phyloP scores from a whole-genome alignment of 2,797 vertebrate species.

The Halcyon badia region DNA sequence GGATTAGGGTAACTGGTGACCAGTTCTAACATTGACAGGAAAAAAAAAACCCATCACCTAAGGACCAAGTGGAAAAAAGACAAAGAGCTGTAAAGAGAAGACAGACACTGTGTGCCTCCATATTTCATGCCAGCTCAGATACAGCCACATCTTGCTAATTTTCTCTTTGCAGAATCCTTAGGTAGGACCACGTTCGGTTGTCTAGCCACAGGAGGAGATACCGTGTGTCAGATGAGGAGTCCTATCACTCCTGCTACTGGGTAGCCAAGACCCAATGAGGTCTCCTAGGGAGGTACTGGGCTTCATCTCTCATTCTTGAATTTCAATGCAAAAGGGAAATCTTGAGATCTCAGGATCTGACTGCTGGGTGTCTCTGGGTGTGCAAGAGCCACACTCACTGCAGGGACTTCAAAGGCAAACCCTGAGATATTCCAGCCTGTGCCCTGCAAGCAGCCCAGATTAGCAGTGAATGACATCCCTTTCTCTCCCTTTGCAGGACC shows the following conservation, averaged over 20 bases:
- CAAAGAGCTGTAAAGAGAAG: background rate
- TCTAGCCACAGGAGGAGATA: background rate
- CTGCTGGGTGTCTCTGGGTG: background rate
- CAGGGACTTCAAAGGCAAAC: background rate
- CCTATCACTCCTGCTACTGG: accelerated
- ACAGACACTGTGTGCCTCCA: background rate
- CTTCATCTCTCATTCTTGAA: background rate
- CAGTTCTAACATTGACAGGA: background rate
- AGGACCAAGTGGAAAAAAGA: background rate
- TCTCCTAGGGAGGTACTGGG: background rate
- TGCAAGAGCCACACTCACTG: background rate
- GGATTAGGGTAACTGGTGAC: background rate
- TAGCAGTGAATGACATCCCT: background rate
- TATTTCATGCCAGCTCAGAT: background rate
- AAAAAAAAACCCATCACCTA: background rate
- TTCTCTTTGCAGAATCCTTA: background rate
- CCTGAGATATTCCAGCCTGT: background rate
- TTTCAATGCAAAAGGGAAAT: background rate
- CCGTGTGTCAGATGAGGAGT: accelerated
- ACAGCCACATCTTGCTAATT: accelerated
- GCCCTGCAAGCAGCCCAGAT: background rate
- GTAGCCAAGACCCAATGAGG: accelerated
- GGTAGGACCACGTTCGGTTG: accelerated
- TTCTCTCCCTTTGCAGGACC: background rate
- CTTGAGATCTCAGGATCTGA: background rate